Percentiles rank a stretch among this genome's conserved stretches.
Conservation (phyloP, 2,797 vertebrate genomes). For the Momotus momota region DNA sequence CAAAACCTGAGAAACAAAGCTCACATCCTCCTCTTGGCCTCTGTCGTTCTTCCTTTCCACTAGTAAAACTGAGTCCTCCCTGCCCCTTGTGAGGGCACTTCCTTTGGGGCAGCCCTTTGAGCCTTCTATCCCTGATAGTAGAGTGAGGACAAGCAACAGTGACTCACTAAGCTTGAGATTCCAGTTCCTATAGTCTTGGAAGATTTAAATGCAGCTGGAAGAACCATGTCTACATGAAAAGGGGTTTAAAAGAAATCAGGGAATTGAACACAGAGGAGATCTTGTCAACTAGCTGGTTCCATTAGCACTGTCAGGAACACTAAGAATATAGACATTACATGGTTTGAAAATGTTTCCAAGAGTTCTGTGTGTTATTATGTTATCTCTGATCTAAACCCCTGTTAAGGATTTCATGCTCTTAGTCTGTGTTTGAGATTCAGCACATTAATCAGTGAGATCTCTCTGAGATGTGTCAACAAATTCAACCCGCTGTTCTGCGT, state of each 20-base stretch:
- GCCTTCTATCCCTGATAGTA: background rate
- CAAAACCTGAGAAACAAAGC: background rate
- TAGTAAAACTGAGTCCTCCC: background rate
- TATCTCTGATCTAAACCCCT: conserved; percentile 76
- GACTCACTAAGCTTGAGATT: background rate
- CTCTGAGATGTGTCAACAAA: conserved; percentile 75
- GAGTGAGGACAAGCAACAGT: background rate
- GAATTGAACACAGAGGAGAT: conserved; percentile 61
- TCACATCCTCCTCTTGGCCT: background rate
- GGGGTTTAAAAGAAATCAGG: conserved; percentile 26
- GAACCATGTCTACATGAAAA: background rate
- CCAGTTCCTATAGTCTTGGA: background rate
- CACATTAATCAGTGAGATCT: conserved; percentile 72
- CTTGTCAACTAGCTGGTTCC: conserved; percentile 71
- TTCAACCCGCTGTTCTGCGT: conserved; percentile 58
- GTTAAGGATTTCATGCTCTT: conserved; percentile 77
- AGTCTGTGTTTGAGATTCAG: conserved; percentile 74
- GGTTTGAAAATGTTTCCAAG: conserved; percentile 73
- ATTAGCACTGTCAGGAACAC: conserved; percentile 69
- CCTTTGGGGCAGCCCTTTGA: background rate
- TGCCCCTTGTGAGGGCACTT: background rate
- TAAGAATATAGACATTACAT: conserved; percentile 71
- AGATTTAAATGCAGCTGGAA: conserved; percentile 22
- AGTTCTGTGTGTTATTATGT: conserved; percentile 73
- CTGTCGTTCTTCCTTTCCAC: background rate